These are phyloP conservation scores for Cantharis nigra DNA, from an alignment of 2,888 invertebrate genomes.

Conservation along the genomic window DNA sequence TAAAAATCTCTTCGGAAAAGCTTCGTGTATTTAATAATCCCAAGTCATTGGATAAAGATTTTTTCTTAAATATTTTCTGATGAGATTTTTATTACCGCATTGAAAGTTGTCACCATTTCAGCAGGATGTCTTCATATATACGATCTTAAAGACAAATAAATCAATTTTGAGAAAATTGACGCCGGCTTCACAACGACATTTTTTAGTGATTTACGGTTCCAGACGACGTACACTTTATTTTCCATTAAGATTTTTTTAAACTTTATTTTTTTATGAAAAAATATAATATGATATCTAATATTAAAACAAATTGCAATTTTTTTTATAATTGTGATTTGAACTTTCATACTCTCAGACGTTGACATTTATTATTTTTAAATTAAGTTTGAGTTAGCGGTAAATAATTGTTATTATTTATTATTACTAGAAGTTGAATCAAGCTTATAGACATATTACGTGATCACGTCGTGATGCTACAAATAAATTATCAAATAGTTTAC, in stretches of 20 bases:
- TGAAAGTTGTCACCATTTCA: neutral
- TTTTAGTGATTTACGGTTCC: neutral
- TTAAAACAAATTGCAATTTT: neutral
- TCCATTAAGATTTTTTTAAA: neutral
- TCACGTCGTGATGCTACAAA: neutral
- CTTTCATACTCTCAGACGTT: neutral
- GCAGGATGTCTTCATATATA: neutral
- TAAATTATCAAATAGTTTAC: neutral
- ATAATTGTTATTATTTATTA: neutral
- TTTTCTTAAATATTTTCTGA: neutral
- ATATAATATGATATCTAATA: neutral
- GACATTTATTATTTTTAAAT: neutral
- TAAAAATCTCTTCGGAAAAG: neutral
- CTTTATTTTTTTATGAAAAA: neutral
- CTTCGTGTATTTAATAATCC: neutral
- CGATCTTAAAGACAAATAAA: neutral
- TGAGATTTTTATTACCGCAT: neutral
- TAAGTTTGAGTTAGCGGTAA: neutral
- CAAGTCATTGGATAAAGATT: neutral
- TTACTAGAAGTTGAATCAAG: neutral
- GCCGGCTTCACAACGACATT: neutral
- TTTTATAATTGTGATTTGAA: neutral
- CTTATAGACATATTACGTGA: neutral
- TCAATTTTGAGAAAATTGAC: neutral
- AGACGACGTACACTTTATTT: neutral